These are phyloP conservation scores for Umimayanthus kanabou DNA, from an alignment of 92 coral and sea anemone genomes.

Conservation along the genomic window DNA sequence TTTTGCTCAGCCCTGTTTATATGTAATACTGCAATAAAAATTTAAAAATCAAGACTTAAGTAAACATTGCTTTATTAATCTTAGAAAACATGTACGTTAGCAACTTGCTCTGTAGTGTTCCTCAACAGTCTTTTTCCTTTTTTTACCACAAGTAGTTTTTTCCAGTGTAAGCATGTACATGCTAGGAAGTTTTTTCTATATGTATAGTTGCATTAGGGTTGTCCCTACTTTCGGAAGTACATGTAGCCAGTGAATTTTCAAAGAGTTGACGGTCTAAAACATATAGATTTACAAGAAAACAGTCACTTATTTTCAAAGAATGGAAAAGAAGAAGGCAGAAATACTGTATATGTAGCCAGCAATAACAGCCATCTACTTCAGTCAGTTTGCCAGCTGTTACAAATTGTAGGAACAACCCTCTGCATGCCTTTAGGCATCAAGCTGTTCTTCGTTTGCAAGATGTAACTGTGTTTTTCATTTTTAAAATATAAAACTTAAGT, in stretches of 20 bases:
- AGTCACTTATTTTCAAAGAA: slow-evolving; percentile 26
- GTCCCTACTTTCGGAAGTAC: slow-evolving; percentile 14
- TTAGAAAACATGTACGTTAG: slow-evolving; percentile 22
- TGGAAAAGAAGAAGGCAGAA: slow-evolving; percentile 6
- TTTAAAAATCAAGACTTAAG: slow-evolving; percentile 14
- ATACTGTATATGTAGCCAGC: slow-evolving; percentile 5
- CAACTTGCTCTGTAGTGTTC: slow-evolving; percentile 25
- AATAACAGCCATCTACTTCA: too few relatives aligned
- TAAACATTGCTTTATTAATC: slow-evolving; percentile 21
- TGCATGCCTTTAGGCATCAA: slow-evolving; percentile 13
- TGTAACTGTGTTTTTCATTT: slow-evolving; percentile 11
- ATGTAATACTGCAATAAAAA: slow-evolving; percentile 19
- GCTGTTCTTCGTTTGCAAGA: slow-evolving; percentile 24
- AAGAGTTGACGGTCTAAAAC: slow-evolving; percentile 8
- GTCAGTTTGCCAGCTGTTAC: too few relatives aligned
- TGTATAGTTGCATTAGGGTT: slow-evolving; percentile 12
- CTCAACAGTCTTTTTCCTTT: slow-evolving; percentile 9
- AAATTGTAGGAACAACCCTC: slow-evolving; percentile 20
- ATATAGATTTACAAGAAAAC: slow-evolving; percentile 19
- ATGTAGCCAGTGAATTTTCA: slow-evolving; percentile 12
- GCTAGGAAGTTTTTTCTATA: slow-evolving; percentile 17
- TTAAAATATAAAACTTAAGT: slow-evolving; percentile 7
- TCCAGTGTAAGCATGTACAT: slow-evolving; percentile 18
- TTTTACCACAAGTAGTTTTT: slow-evolving; percentile 2
- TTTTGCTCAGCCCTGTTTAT: slow-evolving; percentile 18